phyloP scores from a whole-genome alignment of 1,140 invertebrate genomes.

The Scaptodrosophila lebanonensis region DNA sequence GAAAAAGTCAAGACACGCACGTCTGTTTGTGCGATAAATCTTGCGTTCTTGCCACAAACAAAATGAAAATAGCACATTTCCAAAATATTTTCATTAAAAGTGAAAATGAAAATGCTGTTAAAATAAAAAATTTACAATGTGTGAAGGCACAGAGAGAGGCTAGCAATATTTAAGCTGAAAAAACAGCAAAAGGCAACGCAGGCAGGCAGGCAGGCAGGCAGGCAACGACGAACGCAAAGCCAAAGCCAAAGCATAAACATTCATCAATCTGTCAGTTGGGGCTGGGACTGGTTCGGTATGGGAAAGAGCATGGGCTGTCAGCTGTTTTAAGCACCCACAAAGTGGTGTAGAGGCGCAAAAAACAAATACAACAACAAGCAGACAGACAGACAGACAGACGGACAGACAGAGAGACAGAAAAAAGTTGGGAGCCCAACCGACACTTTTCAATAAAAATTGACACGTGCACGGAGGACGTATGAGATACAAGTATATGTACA shows the following conservation, averaged over 20 bases:
- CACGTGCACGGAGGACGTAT: no score
- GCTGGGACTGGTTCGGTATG: no score
- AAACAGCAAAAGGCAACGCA: constrained; percentile 16
- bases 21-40: constrained; percentile 48
- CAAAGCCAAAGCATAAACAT: constrained; percentile 53
- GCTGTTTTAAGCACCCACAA: constrained; percentile 73
- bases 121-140: constrained; percentile 20
- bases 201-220: background rate
- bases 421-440: no score
- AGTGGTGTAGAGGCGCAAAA: constrained; percentile 51
- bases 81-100: constrained; percentile 72
- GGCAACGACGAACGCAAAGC: background rate
- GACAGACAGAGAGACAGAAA: constrained; percentile 1
- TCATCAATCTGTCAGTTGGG: constrained; percentile 74
- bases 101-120: constrained; percentile 44
- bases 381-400: constrained; percentile 22
- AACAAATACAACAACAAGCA: constrained; percentile 25
- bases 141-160: constrained; percentile 1
- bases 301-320: no score
- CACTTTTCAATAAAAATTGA: constrained; percentile 66
- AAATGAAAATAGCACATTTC: constrained; percentile 67
- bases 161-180: constrained; percentile 20
- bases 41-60: constrained; percentile 29
- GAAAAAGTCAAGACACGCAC: constrained; percentile 16
- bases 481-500: no score